Conservation (phyloP, 2,113 vertebrate genomes). For the Chamaetylas fuelleborni region DNA sequence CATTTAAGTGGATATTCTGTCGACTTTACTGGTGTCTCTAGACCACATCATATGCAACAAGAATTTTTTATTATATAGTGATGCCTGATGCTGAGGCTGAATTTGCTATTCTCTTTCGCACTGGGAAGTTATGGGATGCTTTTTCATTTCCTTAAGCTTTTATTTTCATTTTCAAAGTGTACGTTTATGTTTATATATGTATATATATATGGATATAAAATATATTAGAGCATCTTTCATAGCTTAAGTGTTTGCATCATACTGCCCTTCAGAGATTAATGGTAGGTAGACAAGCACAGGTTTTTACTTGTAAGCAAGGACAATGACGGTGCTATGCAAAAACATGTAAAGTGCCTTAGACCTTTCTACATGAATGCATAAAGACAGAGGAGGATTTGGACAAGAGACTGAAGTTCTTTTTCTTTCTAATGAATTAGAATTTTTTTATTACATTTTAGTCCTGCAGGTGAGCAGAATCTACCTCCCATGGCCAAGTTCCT, state of each 20-base stretch:
- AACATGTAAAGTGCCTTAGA: neutral
- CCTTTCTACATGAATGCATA: neutral
- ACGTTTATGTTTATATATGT: neutral
- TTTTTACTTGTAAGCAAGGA: neutral
- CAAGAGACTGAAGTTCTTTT: neutral
- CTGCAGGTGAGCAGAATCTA: neutral
- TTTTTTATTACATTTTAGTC: neutral
- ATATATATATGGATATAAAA: neutral
- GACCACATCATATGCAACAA: neutral
- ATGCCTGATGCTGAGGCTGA: neutral
- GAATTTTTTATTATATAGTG: neutral
- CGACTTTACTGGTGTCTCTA: neutral
- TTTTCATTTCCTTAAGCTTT: neutral
- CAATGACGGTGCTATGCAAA: neutral
- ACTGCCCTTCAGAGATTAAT: neutral
- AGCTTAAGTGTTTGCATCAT: neutral
- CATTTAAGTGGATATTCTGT: neutral
- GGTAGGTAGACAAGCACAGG: neutral
- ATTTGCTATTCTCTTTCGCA: neutral
- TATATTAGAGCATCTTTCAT: neutral
- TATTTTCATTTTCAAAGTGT: neutral
- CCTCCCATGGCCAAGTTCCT: fast-evolving
- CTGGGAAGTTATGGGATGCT: neutral
- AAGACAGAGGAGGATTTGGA: neutral
- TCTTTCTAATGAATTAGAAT: neutral